Evolutionary conservation across 2,888 invertebrate genomes (phyloP).

Genomic region (Notocelia uddmanniana): DNA sequence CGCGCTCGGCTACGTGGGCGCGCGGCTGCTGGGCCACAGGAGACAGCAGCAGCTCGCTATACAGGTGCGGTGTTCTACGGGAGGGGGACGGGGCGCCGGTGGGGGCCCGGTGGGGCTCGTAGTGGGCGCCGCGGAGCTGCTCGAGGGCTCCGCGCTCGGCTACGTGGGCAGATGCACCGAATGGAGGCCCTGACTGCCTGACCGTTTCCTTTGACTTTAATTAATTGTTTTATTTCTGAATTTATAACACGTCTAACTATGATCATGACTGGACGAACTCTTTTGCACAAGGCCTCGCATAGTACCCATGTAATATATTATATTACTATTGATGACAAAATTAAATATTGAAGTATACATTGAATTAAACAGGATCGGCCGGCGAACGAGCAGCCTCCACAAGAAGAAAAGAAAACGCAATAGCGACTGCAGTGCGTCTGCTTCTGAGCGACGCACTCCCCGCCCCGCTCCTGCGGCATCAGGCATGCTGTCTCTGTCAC

Average conservation of each 20-base stretch:
- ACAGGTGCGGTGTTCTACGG: too few species aligned
- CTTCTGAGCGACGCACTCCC: slow-evolving; percentile 40
- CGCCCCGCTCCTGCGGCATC: background rate
- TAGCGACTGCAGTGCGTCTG: slow-evolving; percentile 46
- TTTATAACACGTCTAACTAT: too few species aligned
- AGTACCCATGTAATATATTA: too few species aligned
- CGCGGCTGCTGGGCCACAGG: slow-evolving; percentile 50
- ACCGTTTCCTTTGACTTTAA: too few species aligned
- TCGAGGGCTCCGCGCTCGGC: too few species aligned
- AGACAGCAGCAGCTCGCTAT: slow-evolving; percentile 44
- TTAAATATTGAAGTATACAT: background rate
- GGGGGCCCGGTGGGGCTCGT: background rate
- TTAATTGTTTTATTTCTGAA: too few species aligned
- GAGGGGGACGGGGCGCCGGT: too few species aligned
- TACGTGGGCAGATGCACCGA: too few species aligned
- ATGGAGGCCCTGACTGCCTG: too few species aligned
- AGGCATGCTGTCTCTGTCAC: background rate
- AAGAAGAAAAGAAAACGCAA: slow-evolving; percentile 36
- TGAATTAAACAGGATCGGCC: slow-evolving; percentile 14
- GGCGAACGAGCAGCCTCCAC: slow-evolving; percentile 1
- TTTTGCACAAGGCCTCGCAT: too few species aligned
- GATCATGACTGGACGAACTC: too few species aligned
- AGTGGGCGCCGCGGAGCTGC: slow-evolving; percentile 3
- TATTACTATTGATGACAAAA: too few species aligned
- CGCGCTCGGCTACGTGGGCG: slow-evolving; percentile 61